Evolutionary conservation across 2,888 invertebrate genomes (phyloP).

Genomic region (Shargacucullia verbasci): DNA sequence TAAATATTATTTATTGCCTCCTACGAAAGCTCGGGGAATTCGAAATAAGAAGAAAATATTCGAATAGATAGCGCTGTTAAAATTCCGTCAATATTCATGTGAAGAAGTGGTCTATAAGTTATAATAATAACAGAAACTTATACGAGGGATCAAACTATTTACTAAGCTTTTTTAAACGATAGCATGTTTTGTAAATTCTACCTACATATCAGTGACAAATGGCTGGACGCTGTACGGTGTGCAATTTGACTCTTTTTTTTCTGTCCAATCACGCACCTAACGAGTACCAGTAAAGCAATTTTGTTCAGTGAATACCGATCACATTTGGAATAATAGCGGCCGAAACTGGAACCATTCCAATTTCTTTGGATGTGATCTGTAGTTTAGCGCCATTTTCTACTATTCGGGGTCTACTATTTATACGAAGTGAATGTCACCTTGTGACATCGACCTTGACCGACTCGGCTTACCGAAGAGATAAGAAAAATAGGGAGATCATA

Average conservation of each 20-base stretch:
- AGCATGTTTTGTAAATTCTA: neutral
- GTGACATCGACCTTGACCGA: slow-evolving; percentile 8
- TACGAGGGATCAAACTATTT: slow-evolving; percentile 6
- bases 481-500: slow-evolving; percentile 2
- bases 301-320: slow-evolving; percentile 49
- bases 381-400: slow-evolving; percentile 27
- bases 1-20: slow-evolving; percentile 74
- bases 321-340: slow-evolving; percentile 48
- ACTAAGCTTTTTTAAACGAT: neutral
- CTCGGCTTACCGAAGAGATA: neutral
- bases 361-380: slow-evolving; percentile 38
- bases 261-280: slow-evolving; percentile 44
- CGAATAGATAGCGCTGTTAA: slow-evolving; percentile 41
- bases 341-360: slow-evolving; percentile 50
- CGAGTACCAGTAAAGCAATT: slow-evolving; percentile 45
- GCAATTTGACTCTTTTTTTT: slow-evolving; percentile 31
- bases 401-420: slow-evolving; percentile 25
- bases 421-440: slow-evolving; percentile 18
- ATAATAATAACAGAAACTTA: slow-evolving; percentile 10
- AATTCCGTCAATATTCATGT: slow-evolving; percentile 21
- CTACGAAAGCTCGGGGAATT: slow-evolving; percentile 57
- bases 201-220: slow-evolving; percentile 13
- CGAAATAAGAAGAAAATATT: slow-evolving; percentile 59
- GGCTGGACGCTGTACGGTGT: neutral
- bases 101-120: too few relatives aligned